Percentiles rank a stretch among this genome's conserved stretches.
Evolutionary conservation across 2,797 vertebrate genomes (phyloP).

Genomic region (Sebastes minor): DNA sequence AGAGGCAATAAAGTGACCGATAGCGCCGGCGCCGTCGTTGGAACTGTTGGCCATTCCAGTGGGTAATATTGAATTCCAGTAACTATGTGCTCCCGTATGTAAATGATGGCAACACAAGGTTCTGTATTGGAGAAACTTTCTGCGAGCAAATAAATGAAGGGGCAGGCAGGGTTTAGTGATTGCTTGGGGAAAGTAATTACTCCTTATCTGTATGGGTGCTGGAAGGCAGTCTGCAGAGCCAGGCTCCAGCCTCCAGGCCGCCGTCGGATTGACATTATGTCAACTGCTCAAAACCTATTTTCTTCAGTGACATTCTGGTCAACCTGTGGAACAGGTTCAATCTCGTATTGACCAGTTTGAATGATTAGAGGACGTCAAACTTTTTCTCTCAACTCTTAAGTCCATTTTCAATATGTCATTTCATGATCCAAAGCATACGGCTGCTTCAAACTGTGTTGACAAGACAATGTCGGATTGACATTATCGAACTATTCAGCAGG

Average conservation of each 20-base stretch:
- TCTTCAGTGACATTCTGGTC: conserved; percentile 25
- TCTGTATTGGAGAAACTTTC: conserved; percentile 56
- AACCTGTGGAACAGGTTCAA: conserved; percentile 23
- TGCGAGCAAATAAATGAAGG: conserved; percentile 65
- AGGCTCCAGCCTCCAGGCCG: conserved; percentile 20
- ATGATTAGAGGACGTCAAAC: conserved; percentile 26
- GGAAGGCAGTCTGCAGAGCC: conserved; percentile 20
- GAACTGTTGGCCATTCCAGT: conserved; percentile 33
- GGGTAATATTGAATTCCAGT: conserved; percentile 62
- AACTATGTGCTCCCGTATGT: conserved; percentile 34
- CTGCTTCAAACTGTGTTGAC: conserved; percentile 9
- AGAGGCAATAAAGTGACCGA: neutral
- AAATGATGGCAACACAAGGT: conserved; percentile 45
- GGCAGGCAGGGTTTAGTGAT: conserved; percentile 50
- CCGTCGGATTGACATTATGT: conserved; percentile 44
- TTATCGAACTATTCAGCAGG: conserved; percentile 28
- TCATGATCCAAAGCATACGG: neutral
- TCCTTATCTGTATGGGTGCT: conserved; percentile 69
- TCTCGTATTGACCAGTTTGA: conserved; percentile 29
- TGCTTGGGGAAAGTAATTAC: conserved; percentile 75
- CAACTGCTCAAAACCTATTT: conserved; percentile 34
- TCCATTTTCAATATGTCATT: conserved; percentile 36
- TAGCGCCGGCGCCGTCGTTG: conserved; percentile 34
- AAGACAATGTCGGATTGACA: conserved; percentile 5
- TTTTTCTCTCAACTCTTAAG: conserved; percentile 29